Conservation (phyloP, 2,797 vertebrate species). For the Mus minutoides region DNA sequence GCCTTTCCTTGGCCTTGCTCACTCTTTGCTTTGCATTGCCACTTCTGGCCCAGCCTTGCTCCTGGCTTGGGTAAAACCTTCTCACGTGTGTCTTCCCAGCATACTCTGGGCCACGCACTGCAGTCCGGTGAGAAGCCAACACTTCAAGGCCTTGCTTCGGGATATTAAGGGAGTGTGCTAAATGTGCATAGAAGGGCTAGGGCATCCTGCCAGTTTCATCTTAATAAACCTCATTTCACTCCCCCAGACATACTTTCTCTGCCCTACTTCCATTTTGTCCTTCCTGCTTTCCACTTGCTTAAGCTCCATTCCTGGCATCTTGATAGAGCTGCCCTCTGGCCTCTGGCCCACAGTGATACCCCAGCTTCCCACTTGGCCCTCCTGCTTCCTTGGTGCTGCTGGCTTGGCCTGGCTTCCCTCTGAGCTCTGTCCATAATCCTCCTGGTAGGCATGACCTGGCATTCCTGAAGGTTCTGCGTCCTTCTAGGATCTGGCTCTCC, state of each 20-base stretch:
- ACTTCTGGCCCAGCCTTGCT: background rate
- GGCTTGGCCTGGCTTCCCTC: conserved; percentile 28
- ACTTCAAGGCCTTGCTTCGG: conserved; percentile 60
- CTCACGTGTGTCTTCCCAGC: conserved; percentile 8
- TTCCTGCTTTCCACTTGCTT: conserved; percentile 14
- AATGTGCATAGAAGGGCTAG: background rate
- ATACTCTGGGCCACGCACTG: background rate
- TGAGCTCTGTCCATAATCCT: conserved; percentile 7
- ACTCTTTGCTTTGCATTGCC: background rate
- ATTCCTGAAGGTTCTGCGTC: conserved; percentile 50
- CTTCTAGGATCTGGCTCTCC: conserved; percentile 30
- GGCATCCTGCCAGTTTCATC: conserved; percentile 75
- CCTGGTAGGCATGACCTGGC: conserved; percentile 20
- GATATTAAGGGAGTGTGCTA: conserved; percentile 51
- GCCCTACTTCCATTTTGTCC: conserved; percentile 34
- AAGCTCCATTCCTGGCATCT: conserved; percentile 10
- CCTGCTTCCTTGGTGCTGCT: conserved; percentile 1
- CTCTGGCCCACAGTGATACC: background rate
- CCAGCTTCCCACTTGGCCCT: background rate
- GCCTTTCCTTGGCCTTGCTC: background rate
- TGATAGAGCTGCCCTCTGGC: conserved; percentile 26
- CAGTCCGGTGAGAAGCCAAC: conserved; percentile 33
- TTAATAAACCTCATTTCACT: conserved; percentile 64
- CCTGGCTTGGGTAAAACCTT: background rate
- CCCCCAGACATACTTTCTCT: conserved; percentile 1